Percentiles rank a stretch among this genome's conserved stretches.
These are phyloP conservation scores for Heliothis peltigera DNA, from an alignment of 2,888 invertebrate genomes.

Conservation along the genomic window DNA sequence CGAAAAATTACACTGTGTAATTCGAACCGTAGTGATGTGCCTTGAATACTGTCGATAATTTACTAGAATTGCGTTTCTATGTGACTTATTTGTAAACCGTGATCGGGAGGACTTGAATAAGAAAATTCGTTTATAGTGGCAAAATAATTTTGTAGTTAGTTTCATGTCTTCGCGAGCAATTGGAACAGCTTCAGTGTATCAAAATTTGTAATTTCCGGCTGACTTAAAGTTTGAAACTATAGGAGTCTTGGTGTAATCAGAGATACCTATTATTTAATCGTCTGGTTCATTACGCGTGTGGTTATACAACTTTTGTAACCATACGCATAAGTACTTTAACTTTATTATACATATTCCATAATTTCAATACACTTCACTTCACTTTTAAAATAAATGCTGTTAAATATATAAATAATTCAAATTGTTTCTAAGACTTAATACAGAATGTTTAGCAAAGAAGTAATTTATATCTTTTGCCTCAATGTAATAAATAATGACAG, in stretches of 20 bases:
- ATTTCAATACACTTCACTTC: no score
- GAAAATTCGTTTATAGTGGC: slow-evolving; percentile 6
- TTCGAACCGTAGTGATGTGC: slow-evolving; percentile 45
- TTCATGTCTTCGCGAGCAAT: neutral
- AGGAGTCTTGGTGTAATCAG: no score
- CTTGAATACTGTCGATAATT: slow-evolving; percentile 40
- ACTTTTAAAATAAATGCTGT: no score
- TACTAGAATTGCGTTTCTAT: slow-evolving; percentile 7
- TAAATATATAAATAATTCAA: no score
- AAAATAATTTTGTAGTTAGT: neutral
- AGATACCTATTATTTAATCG: neutral
- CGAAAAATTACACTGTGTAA: slow-evolving; percentile 40
- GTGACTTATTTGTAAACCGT: slow-evolving; percentile 7
- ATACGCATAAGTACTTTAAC: no score
- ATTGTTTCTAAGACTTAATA: no score
- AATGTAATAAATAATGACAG: no score
- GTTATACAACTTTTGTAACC: no score
- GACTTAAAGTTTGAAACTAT: neutral
- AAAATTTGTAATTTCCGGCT: slow-evolving; percentile 2
- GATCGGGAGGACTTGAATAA: slow-evolving; percentile 15
- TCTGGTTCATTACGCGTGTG: neutral
- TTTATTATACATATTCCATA: no score
- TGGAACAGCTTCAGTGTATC: neutral
- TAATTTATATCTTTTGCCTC: no score
- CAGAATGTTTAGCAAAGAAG: no score